A percentile compares a stretch with the other conserved stretches of the same genome.
Conservation (phyloP, 2,113 vertebrate species). For the Pogona vitticeps region DNA sequence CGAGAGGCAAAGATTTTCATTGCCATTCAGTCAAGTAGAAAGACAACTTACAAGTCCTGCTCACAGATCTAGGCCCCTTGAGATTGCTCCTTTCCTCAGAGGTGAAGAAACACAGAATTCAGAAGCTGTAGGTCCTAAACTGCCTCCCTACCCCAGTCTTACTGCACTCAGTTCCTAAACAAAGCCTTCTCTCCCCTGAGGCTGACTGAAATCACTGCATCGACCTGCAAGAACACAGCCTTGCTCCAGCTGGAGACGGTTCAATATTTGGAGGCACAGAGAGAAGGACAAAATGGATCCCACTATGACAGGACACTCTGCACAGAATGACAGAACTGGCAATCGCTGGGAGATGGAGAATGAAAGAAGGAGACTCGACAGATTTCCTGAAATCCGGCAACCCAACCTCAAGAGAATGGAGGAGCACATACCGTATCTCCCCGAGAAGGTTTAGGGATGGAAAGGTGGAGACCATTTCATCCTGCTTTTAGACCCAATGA, state of each 20-base stretch:
- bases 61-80: not conserved
- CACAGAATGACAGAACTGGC: not conserved
- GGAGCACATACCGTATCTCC: not conserved
- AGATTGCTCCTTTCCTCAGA: not conserved
- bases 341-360: not conserved
- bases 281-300: slow-evolving; percentile 5
- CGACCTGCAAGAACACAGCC: not conserved
- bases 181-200: not conserved
- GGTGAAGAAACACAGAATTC: not conserved
- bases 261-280: slow-evolving; percentile 11
- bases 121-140: slow-evolving; percentile 62
- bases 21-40: not conserved
- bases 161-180: not conserved
- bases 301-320: not conserved
- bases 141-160: slow-evolving; percentile 3
- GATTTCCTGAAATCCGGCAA: not conserved
- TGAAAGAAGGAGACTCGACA: not conserved
- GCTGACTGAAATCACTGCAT: not conserved
- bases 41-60: not conserved
- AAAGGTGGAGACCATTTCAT: not conserved
- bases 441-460: too few species aligned
- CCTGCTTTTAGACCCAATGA: not conserved
- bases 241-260: not conserved
- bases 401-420: not conserved
- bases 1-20: not conserved